Percentiles rank a stretch among this genome's conserved stretches.
These are phyloP conservation scores for Micropoecilia bifurca DNA, from an alignment of 2,797 vertebrate genomes.

Conservation along the genomic window DNA sequence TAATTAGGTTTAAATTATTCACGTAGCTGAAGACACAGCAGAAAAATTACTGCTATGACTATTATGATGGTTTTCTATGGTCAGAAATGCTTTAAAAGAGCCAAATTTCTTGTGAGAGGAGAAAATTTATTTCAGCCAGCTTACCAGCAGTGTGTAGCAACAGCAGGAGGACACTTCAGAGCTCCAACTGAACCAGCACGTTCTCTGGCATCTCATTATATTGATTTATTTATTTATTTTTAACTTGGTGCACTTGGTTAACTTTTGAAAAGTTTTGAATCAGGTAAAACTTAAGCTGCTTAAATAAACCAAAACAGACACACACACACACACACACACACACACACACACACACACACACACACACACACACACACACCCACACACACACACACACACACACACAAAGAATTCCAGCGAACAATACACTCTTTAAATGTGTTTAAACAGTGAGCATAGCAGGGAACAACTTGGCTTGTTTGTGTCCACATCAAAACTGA, in stretches of 20 bases:
- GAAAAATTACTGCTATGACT: no score
- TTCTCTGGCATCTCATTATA: neutral
- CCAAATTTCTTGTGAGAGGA: neutral
- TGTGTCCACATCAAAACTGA: constrained; percentile 71
- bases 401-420: neutral
- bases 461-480: constrained; percentile 62
- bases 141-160: neutral
- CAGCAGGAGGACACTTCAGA: neutral
- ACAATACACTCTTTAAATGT: constrained; percentile 13
- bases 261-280: neutral
- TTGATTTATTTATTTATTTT: neutral
- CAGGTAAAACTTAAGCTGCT: neutral
- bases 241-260: neutral
- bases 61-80: neutral
- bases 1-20: neutral
- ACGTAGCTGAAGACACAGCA: neutral
- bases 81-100: neutral
- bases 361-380: neutral
- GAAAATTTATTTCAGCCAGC: neutral
- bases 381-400: neutral
- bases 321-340: neutral
- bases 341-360: neutral
- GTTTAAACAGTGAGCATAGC: constrained; percentile 44
- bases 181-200: neutral
- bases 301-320: neutral